Percentiles rank a stretch among this genome's conserved stretches.
Evolutionary conservation across 1,140 invertebrate genomes (phyloP).

Genomic region (Atta cephalotes): DNA sequence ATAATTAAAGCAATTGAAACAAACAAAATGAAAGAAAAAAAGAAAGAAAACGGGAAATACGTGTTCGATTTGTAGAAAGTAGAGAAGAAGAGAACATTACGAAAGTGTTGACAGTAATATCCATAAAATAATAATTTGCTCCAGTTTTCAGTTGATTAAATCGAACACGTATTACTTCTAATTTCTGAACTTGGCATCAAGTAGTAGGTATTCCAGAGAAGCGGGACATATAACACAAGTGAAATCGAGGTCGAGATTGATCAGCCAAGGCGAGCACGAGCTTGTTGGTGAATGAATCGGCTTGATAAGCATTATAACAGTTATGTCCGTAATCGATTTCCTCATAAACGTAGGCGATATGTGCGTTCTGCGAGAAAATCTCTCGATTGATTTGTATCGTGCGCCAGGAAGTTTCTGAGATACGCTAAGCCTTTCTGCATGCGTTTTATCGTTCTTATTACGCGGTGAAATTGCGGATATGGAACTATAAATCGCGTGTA

Average conservation of each 20-base stretch:
- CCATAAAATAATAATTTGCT: conserved; percentile 35
- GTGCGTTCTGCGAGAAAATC: background rate
- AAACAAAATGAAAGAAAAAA: background rate
- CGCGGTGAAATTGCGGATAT: conserved; percentile 5
- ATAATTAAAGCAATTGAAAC: background rate
- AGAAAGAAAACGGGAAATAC: background rate
- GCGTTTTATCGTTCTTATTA: conserved; percentile 29
- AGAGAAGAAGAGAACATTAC: background rate
- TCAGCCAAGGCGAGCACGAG: conserved; percentile 20
- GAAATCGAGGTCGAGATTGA: conserved; percentile 62
- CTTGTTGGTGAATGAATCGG: conserved; percentile 35
- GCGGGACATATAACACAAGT: conserved; percentile 17
- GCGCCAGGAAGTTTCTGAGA: conserved; percentile 17
- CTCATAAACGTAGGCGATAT: background rate
- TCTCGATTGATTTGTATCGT: conserved; percentile 1
- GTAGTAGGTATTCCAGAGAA: background rate
- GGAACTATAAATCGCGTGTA: conserved; percentile 5
- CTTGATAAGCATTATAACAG: conserved; percentile 27
- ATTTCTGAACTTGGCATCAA: conserved; percentile 4
- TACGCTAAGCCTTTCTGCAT: conserved; percentile 1
- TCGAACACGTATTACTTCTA: conserved; percentile 32
- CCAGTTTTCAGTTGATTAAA: conserved; percentile 11
- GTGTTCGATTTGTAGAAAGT: background rate
- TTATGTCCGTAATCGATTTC: conserved; percentile 37
- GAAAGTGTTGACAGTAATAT: background rate